Conservation (phyloP, 2,797 vertebrate genomes). For the Percopsis omiscomaycus region DNA sequence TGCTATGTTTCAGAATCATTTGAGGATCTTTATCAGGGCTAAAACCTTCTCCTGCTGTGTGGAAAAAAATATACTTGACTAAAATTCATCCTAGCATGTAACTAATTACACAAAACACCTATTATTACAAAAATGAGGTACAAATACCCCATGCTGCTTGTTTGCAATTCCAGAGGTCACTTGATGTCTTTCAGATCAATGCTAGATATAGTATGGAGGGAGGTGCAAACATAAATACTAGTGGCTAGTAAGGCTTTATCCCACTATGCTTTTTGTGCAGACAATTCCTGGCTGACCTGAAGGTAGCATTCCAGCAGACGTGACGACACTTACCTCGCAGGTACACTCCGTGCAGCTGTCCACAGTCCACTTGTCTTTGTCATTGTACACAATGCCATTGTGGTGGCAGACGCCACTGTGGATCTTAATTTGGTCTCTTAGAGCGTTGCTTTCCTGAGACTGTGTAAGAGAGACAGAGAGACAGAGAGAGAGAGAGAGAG, state of each 20-base stretch:
- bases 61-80: slow-evolving; percentile 36
- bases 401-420: slow-evolving; percentile 85
- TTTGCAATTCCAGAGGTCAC: slow-evolving; percentile 29
- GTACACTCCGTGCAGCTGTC: slow-evolving; percentile 96
- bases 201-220: slow-evolving; percentile 14
- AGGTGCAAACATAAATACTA: slow-evolving; percentile 42
- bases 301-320: slow-evolving; percentile 39
- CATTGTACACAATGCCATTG: slow-evolving; percentile 85
- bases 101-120: slow-evolving; percentile 44
- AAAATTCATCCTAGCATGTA: slow-evolving; percentile 36
- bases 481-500: slow-evolving; percentile 11
- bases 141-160: slow-evolving; percentile 39
- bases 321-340: slow-evolving; percentile 85
- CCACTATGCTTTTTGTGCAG: slow-evolving; percentile 18
- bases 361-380: slow-evolving; percentile 93
- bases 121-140: slow-evolving; percentile 14
- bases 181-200: slow-evolving; percentile 43
- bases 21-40: slow-evolving; percentile 48
- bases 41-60: slow-evolving; percentile 41
- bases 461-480: slow-evolving; percentile 50
- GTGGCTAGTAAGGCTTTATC: slow-evolving; percentile 48
- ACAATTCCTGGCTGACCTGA: slow-evolving; percentile 22
- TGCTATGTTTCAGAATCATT: slow-evolving; percentile 48
- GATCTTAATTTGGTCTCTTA: slow-evolving; percentile 75
- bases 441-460: slow-evolving; percentile 79